phyloP scores from a whole-genome alignment of 2,888 invertebrate species.

The Dione vanillae region DNA sequence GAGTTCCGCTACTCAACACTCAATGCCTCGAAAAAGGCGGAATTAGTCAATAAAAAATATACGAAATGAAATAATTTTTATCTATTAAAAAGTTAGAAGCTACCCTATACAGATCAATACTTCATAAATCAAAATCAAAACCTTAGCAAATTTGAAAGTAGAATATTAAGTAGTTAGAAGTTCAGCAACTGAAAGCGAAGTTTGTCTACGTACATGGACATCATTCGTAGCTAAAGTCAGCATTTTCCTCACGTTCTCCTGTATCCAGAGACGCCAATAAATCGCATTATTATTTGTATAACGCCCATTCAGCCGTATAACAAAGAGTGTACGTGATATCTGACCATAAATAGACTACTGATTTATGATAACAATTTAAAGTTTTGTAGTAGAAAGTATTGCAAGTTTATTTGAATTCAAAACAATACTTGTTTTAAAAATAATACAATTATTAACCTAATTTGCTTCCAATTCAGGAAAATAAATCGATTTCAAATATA shows the following conservation, averaged over 20 bases:
- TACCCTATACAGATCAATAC: not conserved
- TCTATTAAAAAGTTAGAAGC: not conserved
- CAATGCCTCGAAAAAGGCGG: too few species aligned
- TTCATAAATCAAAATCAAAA: constrained; percentile 26
- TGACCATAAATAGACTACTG: constrained; percentile 3
- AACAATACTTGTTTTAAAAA: too few species aligned
- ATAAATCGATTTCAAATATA: constrained; percentile 1
- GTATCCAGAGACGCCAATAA: constrained; percentile 39
- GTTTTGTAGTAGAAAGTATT: too few species aligned
- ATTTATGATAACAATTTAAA: not conserved
- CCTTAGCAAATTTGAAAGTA: constrained; percentile 22
- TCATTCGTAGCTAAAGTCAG: constrained; percentile 31
- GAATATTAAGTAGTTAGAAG: constrained; percentile 38
- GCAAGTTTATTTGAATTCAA: too few species aligned
- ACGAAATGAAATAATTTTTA: not conserved
- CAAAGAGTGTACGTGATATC: constrained; percentile 32
- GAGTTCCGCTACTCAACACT: too few species aligned
- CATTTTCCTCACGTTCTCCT: constrained; percentile 40
- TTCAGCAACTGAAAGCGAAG: constrained; percentile 37
- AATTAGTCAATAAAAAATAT: not conserved
- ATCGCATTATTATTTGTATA: constrained; percentile 42
- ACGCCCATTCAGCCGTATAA: constrained; percentile 32
- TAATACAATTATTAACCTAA: too few species aligned
- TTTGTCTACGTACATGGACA: constrained; percentile 33
- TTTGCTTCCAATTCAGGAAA: not conserved